Base-by-base conservation (phyloP, 2,113 vertebrate species). In the Columbina picui region DNA sequence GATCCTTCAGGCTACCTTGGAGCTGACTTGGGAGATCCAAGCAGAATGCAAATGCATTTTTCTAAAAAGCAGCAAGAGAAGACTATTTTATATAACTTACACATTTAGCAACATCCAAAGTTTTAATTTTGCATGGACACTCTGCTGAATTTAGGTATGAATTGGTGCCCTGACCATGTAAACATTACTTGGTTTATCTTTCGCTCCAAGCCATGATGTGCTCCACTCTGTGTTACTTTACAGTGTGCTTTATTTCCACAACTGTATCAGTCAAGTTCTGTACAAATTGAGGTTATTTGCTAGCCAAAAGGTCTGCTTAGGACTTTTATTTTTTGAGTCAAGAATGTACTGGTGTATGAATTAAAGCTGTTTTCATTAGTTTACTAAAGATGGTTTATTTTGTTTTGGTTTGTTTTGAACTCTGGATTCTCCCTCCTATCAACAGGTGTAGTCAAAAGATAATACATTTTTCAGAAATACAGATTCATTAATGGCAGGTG, bases 21-120 rank as follows among this genome's bases (percentile, higher is more conserved):
- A 78, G 88, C 87, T 79, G 52, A 49, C 45, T 20, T 69, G 53
- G 74, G 68, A 76, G 49, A 90, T 85, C 25, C 81, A 88, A 94
- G 70, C 41, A 73, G 59, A 92, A 95, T 78, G 70, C 57, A 82
- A 78, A 95, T 86, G 16, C 34, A 10, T 47, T 81, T 29, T 59
- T 79, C 47, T 85, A 10, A 61, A 87, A 89, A 73, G 26, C 36
- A 90, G 14, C 29, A 68, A 36, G 14, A 39, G 34, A 89, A 68
- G 34, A 39, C 16, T 55, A 22, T 65, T 92, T 95, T 65, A 26
- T 36, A 6, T 67, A 41, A 36, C 15, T 82, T 68, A 25, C 2
- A 2, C 2, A 0, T 83, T 79, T 57, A 74, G 6, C 29, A 81
- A 34, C 15, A 78, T 41, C 10, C 16, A 70, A 84, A 71, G 29